Base-by-base conservation (phyloP, 2,888 invertebrate species). In the Sceliomorpha sp. region DNA sequence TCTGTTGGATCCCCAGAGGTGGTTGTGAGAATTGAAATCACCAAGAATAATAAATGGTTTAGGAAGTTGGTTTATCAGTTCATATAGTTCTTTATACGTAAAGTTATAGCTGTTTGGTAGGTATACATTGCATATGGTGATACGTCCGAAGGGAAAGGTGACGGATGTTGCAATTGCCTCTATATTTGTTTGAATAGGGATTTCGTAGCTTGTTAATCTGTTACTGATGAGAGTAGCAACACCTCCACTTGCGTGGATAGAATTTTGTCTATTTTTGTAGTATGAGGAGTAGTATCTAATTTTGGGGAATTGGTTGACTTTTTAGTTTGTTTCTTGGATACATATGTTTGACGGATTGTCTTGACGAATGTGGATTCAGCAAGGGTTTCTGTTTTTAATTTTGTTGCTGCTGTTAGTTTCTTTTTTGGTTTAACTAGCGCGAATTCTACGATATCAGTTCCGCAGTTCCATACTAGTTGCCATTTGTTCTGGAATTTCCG, bases 11-110 rank as follows among this genome's bases (percentile, higher is more conserved):
- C 71, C 73, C 69, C 73, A 74, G 0, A 51, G 7, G 0, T 13
- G 27, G 8, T 63, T 70, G 13, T 77, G 72, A 9, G 58, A 53
- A 14, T 76, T 79, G 8, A 79, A 74, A 8, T 71, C 67, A 3
- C 76, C 77, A 0, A 72, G 0, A 1, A 77, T n/a, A 1, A 81
- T 45, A 6, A 66, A 64, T n/a, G 48, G 55, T 59, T 50, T 42
- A n/a, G 42, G 37, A 2, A 67, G 10, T 53, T 67, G 42, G 0
- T 26, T 7, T n/a, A 67, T 36, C 1, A 59, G 2, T 6, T 40
- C 1, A 0, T 10, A 0, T 1, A 59, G 1, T 27, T 66, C 53
- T 10, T 15, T 14, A 17, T 10, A 7, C 10, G 13, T 31, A 10
- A 48, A 29, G n/a, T 53, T 40, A 10, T 51, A 36, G 2, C 7